phyloP scores from a whole-genome alignment of 2,113 vertebrate genomes.

The Alligator sinensis region DNA sequence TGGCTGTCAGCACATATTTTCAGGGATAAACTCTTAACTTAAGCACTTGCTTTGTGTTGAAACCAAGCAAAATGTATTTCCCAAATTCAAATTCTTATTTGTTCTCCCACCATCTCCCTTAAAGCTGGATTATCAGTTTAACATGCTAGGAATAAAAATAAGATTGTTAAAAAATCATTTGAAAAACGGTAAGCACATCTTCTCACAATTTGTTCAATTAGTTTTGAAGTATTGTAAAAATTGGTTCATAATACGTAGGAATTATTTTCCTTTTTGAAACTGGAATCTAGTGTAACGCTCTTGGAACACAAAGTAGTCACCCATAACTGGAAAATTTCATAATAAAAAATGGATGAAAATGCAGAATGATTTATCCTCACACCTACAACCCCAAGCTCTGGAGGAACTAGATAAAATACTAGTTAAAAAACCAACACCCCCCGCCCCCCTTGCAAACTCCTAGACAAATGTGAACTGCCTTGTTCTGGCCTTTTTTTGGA shows the following conservation, averaged over 20 bases:
- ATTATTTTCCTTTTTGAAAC: background rate
- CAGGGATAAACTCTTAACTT: background rate
- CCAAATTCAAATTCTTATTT: background rate
- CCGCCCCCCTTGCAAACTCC: too few relatives aligned
- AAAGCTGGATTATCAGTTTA: background rate
- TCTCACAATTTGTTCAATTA: background rate
- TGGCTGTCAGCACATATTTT: constrained; percentile 15
- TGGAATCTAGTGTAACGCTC: background rate
- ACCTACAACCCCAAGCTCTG: background rate
- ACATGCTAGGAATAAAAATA: background rate
- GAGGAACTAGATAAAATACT: background rate
- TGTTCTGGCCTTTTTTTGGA: background rate
- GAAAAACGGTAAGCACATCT: background rate
- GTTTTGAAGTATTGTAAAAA: background rate
- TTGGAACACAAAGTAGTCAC: background rate
- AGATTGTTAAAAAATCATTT: background rate
- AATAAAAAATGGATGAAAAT: background rate
- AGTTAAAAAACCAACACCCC: background rate
- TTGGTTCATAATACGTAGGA: background rate
- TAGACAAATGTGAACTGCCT: too few relatives aligned
- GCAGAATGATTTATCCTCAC: background rate
- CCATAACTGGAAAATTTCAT: background rate
- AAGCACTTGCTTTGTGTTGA: background rate
- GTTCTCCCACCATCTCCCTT: background rate
- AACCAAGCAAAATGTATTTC: background rate